Base-by-base conservation (phyloP, 2,797 vertebrate species). In the Epinephelus malabaricus region DNA sequence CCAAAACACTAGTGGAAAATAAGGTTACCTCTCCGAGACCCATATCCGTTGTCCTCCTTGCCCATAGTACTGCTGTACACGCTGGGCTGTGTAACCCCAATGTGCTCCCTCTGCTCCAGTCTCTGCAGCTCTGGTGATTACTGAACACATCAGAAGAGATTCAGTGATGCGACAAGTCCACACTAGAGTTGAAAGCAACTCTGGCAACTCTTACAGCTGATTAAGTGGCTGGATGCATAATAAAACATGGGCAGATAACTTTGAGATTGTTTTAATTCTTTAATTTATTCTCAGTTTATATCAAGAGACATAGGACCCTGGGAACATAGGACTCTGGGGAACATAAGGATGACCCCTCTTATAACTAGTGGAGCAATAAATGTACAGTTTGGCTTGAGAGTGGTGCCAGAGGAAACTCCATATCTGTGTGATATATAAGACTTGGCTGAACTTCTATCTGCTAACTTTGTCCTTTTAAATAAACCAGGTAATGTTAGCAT, bases 21-120 rank as follows among this genome's bases (percentile, higher is more conserved):
- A 0, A 45, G 0, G 15, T 62, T 71, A 90, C 90, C 83, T 81
- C 23, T 81, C 82, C 27, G 50, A 5, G 63, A 54, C 2, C 34
- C 6, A 4, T 6, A n/a, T 2, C 27, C 10, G 7, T 70, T 23
- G 9, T 88, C 73, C 3, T 66, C 68, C 61, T 47, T 59, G 61
- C 82, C 84, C 90, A 88, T 86, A 0, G 17, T 40, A 6, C 0
- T 1, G 34, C 9, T 23, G 46, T 12, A n/a, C 9, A 43, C 59
- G 9, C 49, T 21, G 38, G 0, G 18, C 13, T 10, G 40, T 40
- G 65, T 18, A 19, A 25, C 19, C 25, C 21, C 6, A 3, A 3
- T 19, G 1, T 25, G 6, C 34, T 15, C 34, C 38, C 50, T 55
- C 12, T 61, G 59, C 25, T 76, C 43, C 40, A 3, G 63, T 9